Evolutionary conservation across 1,140 invertebrate genomes (phyloP).

Genomic region (Cotesia typhae): DNA sequence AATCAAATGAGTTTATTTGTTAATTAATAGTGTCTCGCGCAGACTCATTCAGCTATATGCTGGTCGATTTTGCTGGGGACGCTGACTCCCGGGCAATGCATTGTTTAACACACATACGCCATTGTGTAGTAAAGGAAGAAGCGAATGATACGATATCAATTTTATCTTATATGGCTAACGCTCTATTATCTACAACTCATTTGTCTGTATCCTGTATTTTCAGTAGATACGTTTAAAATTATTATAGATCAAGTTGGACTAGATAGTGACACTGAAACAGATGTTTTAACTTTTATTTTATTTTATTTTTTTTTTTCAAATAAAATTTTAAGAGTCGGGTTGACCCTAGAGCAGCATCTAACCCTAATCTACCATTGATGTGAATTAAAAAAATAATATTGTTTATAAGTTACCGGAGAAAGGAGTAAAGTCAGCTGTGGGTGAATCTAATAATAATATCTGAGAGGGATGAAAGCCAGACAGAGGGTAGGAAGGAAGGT

Average conservation of each 20-base stretch:
- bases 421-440: no score
- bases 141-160: constrained; percentile 43
- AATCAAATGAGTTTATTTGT: not conserved
- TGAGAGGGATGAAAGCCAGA: constrained; percentile 28
- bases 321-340: not conserved
- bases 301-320: not conserved
- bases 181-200: constrained; percentile 44
- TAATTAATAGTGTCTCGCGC: not conserved
- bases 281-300: not conserved
- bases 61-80: constrained; percentile 10
- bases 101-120: not conserved
- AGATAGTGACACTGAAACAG: not conserved
- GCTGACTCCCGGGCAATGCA: constrained; percentile 2
- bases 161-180: constrained; percentile 45
- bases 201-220: constrained; percentile 56
- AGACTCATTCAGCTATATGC: not conserved
- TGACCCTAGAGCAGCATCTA: no score
- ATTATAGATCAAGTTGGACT: not conserved
- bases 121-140: constrained; percentile 9
- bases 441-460: not conserved
- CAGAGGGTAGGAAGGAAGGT: constrained; percentile 17
- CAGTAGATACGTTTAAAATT: constrained; percentile 32
- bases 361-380: not conserved
- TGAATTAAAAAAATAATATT: not conserved
- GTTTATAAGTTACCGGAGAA: constrained; percentile 13